phyloP scores from a whole-genome alignment of 2,888 invertebrate species.

The Sarcophaga subvicina region DNA sequence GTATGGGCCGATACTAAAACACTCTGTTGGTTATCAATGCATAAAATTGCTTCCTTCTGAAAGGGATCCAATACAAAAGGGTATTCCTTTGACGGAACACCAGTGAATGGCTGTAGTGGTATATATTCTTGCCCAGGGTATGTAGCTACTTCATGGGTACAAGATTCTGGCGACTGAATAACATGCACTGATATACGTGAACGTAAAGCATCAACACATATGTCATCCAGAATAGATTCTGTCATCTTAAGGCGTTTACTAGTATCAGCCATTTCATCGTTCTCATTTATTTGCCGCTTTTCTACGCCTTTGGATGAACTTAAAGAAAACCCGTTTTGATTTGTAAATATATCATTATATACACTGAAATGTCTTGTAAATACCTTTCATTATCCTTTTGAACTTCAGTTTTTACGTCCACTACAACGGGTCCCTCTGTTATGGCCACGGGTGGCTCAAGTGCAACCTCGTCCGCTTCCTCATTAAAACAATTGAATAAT shows the following conservation, averaged over 20 bases:
- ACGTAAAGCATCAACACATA: constrained; percentile 88
- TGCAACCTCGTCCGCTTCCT: constrained; percentile 71
- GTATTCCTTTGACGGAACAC: constrained; percentile 94
- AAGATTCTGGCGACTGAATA: constrained; percentile 94
- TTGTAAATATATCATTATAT: not conserved
- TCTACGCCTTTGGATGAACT: constrained; percentile 50
- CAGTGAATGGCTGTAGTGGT: constrained; percentile 83
- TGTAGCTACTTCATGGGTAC: constrained; percentile 97
- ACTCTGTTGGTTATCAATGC: constrained; percentile 98
- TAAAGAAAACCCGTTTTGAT: not conserved
- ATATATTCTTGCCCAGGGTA: constrained; percentile 93
- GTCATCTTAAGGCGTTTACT: constrained; percentile 73
- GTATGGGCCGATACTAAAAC: constrained; percentile 99
- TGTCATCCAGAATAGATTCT: constrained; percentile 79
- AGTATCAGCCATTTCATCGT: constrained; percentile 47
- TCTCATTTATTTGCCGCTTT: constrained; percentile 59
- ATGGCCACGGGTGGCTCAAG: constrained; percentile 42
- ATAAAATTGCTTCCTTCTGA: constrained; percentile 97
- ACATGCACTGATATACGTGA: constrained; percentile 94
- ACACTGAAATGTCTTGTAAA: not conserved
- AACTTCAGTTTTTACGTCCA: not conserved
- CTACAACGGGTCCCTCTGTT: constrained; percentile 18
- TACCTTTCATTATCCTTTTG: constrained; percentile 63
- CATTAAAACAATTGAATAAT: constrained; percentile 80
- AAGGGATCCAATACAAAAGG: constrained; percentile 98